A percentile compares a stretch with the other conserved stretches of the same genome.
These are phyloP conservation scores for Climacteris rufus DNA, from an alignment of 2,113 vertebrate genomes.

Conservation along the genomic window DNA sequence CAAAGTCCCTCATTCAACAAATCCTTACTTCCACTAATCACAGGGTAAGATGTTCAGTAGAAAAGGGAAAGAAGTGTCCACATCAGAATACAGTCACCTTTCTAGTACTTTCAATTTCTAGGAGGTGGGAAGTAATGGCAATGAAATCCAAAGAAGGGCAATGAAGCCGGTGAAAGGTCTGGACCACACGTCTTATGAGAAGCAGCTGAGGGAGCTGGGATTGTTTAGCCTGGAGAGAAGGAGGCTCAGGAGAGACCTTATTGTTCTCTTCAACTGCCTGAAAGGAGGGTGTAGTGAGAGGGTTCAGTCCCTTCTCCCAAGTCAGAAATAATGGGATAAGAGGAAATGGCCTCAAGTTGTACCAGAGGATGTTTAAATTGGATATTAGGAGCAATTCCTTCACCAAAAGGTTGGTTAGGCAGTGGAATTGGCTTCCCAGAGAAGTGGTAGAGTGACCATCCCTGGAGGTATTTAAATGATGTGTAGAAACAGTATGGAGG, in stretches of 20 bases:
- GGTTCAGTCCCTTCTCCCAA: neutral
- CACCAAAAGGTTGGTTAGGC: accelerated
- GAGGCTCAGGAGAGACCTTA: neutral
- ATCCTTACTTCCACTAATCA: neutral
- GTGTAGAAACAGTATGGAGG: accelerated
- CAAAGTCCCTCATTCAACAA: neutral
- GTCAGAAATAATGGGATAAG: accelerated
- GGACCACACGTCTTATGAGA: neutral
- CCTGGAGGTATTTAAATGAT: neutral
- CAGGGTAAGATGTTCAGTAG: neutral
- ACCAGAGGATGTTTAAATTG: neutral
- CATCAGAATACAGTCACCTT: neutral
- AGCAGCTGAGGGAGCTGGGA: accelerated
- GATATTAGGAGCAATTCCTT: neutral
- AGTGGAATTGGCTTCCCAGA: neutral
- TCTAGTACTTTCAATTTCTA: neutral
- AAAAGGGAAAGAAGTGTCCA: neutral
- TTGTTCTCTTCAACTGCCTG: neutral
- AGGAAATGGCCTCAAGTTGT: neutral
- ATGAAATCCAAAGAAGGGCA: neutral
- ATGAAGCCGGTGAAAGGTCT: accelerated
- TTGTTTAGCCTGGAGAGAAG: neutral
- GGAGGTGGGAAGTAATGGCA: neutral
- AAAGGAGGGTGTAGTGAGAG: accelerated
- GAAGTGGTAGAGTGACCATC: neutral